Evolutionary conservation across 2,888 invertebrate genomes (phyloP).

Genomic region (Rhagonycha lutea): DNA sequence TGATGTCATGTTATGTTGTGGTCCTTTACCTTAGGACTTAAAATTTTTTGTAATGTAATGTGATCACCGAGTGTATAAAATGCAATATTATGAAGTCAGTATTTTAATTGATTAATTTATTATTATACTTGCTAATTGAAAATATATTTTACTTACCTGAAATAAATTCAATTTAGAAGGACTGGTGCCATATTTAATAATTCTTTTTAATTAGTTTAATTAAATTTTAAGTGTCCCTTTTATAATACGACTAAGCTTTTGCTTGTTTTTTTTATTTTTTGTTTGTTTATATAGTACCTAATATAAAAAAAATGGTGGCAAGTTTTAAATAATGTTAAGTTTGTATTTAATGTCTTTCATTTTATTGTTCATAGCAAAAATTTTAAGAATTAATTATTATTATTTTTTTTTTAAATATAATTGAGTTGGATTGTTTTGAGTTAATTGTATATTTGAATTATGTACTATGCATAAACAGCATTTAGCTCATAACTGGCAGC

Average conservation of each 20-base stretch:
- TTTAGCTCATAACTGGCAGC: background rate
- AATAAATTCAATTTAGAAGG: constrained; percentile 8
- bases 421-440: background rate
- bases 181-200: constrained; percentile 20
- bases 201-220: constrained; percentile 2
- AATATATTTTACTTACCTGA: background rate
- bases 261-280: background rate
- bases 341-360: background rate
- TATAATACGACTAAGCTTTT: background rate
- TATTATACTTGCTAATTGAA: background rate
- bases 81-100: constrained; percentile 37
- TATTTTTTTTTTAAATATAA: background rate
- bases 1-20: constrained; percentile 26
- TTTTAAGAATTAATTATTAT: background rate
- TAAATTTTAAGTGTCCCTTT: constrained; percentile 7
- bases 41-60: constrained; percentile 44
- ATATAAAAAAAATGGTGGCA: background rate
- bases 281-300: background rate
- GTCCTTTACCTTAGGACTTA: constrained; percentile 46
- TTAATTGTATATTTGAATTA: background rate
- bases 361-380: background rate
- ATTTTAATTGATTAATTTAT: constrained; percentile 33
- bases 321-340: background rate
- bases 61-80: constrained; percentile 23
- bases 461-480: background rate